Evolutionary conservation across 2,797 vertebrate genomes (phyloP).

Genomic region (Ciconia nigra): DNA sequence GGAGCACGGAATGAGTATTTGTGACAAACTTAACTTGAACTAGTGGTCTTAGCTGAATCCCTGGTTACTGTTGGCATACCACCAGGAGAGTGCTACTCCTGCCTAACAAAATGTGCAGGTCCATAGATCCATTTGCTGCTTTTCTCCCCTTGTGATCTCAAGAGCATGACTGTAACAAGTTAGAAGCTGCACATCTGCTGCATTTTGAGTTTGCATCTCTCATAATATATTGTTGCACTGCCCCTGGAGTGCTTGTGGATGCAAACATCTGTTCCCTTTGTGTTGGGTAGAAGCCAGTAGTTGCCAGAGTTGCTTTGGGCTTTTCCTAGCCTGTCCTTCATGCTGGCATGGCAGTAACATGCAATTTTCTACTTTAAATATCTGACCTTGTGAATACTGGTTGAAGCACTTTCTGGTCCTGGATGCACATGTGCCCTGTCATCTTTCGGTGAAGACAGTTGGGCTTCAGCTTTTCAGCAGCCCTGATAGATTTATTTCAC

Average conservation of each 20-base stretch:
- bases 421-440: background rate
- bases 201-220: background rate
- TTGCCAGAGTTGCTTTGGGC: background rate
- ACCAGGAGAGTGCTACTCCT: background rate
- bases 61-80: background rate
- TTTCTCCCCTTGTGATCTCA: background rate
- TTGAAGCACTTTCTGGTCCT: background rate
- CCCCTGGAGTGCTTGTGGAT: background rate
- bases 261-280: background rate
- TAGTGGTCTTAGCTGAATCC: background rate
- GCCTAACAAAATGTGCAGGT: background rate
- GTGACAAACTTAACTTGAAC: background rate
- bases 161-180: background rate
- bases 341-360: background rate
- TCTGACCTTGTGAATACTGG: background rate
- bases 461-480: constrained; percentile 33
- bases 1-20: background rate
- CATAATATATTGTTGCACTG: background rate
- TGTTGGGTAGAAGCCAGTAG: background rate
- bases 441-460: background rate
- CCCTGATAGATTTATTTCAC: constrained; percentile 17
- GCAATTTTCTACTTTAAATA: background rate
- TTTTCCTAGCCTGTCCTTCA: background rate
- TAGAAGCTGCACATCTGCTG: background rate
- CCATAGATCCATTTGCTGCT: background rate